Percentiles rank a stretch among this genome's conserved stretches.
Evolutionary conservation across 2,888 invertebrate genomes (phyloP).

Genomic region (Drosophila putrida): DNA sequence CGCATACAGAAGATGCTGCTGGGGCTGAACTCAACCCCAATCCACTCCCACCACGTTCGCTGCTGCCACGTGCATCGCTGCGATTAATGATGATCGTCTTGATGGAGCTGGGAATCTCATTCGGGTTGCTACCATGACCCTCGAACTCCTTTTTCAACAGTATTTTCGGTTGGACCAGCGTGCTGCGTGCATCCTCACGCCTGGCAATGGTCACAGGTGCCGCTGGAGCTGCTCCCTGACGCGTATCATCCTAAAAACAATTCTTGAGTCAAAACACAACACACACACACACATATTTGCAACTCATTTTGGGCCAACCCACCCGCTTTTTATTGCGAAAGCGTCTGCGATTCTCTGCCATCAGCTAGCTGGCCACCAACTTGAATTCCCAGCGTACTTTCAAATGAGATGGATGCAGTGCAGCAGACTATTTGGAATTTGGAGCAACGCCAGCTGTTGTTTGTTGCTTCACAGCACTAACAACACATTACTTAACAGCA

Average conservation of each 20-base stretch:
- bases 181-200: conserved; percentile 64
- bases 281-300: too few relatives aligned
- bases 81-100: conserved; percentile 83
- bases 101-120: conserved; percentile 49
- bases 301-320: conserved; percentile 6
- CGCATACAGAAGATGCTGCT: conserved; percentile 11
- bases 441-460: neutral
- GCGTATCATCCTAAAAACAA: conserved; percentile 48
- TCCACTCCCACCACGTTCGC: conserved; percentile 20
- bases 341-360: conserved; percentile 82
- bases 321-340: conserved; percentile 77
- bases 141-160: conserved; percentile 78
- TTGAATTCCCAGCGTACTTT: neutral
- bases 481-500: neutral
- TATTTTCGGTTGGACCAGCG: conserved; percentile 83
- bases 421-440: neutral
- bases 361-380: neutral
- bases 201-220: conserved; percentile 79
- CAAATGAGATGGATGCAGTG: neutral
- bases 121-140: conserved; percentile 25
- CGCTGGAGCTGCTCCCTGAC: conserved; percentile 63
- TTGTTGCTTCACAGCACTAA: neutral
- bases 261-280: too few relatives aligned
- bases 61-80: conserved; percentile 38
- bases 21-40: too few relatives aligned